A percentile compares a stretch with the other conserved stretches of the same genome.
These are phyloP conservation scores for Stichopus horrens DNA, from an alignment of 53 echinoderm and acorn worm species.

Conservation along the genomic window DNA sequence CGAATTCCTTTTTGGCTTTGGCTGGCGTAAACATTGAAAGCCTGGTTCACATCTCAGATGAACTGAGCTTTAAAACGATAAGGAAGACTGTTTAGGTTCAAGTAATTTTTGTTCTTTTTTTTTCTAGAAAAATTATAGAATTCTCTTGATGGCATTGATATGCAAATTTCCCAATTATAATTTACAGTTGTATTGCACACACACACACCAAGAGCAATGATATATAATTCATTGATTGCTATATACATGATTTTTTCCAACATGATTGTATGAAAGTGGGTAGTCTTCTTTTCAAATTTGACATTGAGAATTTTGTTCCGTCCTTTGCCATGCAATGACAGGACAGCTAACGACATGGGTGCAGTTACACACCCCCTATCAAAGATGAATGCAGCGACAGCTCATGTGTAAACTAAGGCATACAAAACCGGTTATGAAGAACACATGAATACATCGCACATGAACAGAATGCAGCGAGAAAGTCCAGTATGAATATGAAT, in stretches of 20 bases:
- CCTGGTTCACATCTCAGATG: background rate
- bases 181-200: background rate
- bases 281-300: too few species aligned
- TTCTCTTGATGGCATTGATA: too few species aligned
- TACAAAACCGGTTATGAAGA: background rate
- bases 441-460: constrained; percentile 31
- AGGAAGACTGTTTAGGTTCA: background rate
- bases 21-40: background rate
- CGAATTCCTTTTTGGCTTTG: background rate
- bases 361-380: background rate
- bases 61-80: background rate
- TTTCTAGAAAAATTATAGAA: too few species aligned
- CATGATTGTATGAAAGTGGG: too few species aligned
- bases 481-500: constrained; percentile 29
- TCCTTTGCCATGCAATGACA: too few species aligned
- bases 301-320: too few species aligned
- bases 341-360: background rate
- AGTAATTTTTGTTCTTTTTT: too few species aligned
- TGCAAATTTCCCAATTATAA: too few species aligned
- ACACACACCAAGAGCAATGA: background rate
- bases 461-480: constrained; percentile 1
- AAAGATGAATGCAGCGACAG: background rate
- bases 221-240: too few species aligned
- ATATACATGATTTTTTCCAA: too few species aligned
- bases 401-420: constrained; percentile 49